Evolutionary conservation across 2,113 vertebrate species (phyloP).

Genomic region (Peucedramus taeniatus): DNA sequence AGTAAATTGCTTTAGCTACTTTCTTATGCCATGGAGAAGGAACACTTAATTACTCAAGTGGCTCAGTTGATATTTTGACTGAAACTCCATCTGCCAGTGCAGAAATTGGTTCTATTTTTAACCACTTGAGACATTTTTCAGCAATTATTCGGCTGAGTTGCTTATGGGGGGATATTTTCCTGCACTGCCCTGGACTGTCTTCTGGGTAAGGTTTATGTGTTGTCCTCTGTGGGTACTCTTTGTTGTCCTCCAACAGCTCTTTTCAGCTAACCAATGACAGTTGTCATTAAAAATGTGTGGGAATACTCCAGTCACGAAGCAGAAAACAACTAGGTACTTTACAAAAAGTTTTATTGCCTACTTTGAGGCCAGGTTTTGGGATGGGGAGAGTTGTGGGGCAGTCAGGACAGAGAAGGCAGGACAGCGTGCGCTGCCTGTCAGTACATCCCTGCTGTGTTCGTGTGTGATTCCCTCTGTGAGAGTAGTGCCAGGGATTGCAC

Average conservation of each 20-base stretch:
- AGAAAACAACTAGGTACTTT: neutral
- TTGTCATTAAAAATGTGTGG: neutral
- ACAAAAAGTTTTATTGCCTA: neutral
- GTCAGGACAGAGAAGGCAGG: neutral
- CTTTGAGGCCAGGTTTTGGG: neutral
- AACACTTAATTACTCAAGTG: neutral
- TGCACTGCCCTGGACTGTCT: neutral
- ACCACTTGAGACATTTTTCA: neutral
- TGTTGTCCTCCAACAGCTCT: neutral
- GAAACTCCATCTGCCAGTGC: neutral
- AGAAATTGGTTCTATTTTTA: slow-evolving; percentile 39
- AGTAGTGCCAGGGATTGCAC: neutral
- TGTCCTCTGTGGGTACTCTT: neutral
- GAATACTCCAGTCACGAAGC: neutral
- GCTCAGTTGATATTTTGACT: slow-evolving; percentile 14
- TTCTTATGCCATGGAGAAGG: neutral
- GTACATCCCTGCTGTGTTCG: neutral
- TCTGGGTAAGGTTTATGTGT: neutral
- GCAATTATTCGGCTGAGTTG: neutral
- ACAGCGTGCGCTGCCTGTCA: neutral
- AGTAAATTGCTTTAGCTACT: neutral
- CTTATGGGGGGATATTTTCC: neutral
- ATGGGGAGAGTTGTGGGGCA: rapidly evolving
- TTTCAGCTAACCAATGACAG: neutral
- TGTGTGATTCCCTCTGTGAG: rapidly evolving